Evolutionary conservation across 2,888 invertebrate species (phyloP), one percentile per base, ranked within the genome.

Genomic region (Perithous albicinctus): DNA sequence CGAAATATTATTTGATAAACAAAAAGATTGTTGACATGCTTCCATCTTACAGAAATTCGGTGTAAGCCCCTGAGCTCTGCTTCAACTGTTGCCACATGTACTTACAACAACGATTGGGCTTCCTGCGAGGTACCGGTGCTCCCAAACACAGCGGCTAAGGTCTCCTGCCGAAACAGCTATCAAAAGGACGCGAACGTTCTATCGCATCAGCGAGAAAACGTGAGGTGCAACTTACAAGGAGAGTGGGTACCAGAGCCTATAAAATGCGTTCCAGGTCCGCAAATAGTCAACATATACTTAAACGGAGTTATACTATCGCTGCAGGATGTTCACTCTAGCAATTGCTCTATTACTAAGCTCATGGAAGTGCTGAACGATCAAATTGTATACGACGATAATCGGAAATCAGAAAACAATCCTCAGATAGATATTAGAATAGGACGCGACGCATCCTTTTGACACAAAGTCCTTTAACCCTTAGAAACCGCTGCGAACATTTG

Each of bases 191-290:
- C 72, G 3, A 81, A 77, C 23, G 20, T 84, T 6, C 41, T 87
- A 5, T 85, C 87, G 8, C 54, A 67, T 0, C 86, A 85, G 75
- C 75, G 87, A 0, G 84, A 87, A 3, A 69, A 18, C 2, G 88
- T 92, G 35, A 84, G 2, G 43, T 92, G 92, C 81, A 91, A 89
- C 79, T 54, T 78, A 1, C 78, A 77, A 1, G 92, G 92, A 29
- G 56, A 89, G 46, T 92, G 92, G 92, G 88, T 88, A 15, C 91
- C 92, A 20, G 84, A 89, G n/a, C 92, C 92, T 48, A 90, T 92
- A 51, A 86, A 69, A 80, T 92, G 92, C 59, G 67, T 90, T 73
- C 88, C 92, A 91, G 92, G 92, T 92, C 89, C 88, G 89, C 59
- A 85, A 70, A 82, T 72, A 63, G 82, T 91, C 76, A 90, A 89